A percentile compares a stretch with the other conserved stretches of the same genome.
These are phyloP conservation scores for Drosophila leonis DNA, from an alignment of 2,888 invertebrate species.

Conservation along the genomic window DNA sequence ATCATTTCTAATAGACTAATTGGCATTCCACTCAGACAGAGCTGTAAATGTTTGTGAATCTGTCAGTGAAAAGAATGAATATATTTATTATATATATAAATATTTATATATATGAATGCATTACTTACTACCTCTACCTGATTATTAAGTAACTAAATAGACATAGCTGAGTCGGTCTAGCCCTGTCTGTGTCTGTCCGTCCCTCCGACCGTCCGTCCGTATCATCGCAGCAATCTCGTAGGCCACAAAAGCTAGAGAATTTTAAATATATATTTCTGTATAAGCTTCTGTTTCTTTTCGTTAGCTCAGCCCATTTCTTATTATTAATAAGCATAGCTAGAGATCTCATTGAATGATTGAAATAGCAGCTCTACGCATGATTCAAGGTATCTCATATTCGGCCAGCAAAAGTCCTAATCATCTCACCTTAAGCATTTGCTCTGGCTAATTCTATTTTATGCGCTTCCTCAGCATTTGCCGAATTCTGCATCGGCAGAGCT, in stretches of 20 bases:
- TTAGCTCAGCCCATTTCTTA: no score
- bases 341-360: no score
- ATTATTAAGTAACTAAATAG: not conserved
- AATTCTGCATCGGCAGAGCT: slow-evolving; percentile 79
- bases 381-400: not conserved
- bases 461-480: slow-evolving; percentile 75
- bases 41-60: not conserved
- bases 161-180: not conserved
- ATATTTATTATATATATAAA: not conserved
- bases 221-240: no score
- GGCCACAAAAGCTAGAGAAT: no score
- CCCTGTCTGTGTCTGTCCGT: no score
- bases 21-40: not conserved
- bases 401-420: not conserved
- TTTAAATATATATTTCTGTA: no score
- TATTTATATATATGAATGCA: not conserved
- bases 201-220: no score
- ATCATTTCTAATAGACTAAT: slow-evolving; percentile 1
- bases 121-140: no score
- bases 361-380: no score
- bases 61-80: not conserved
- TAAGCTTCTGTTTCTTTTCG: no score
- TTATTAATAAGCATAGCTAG: no score
- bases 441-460: not conserved
- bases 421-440: not conserved